Evolutionary conservation across 2,113 vertebrate genomes (phyloP), one percentile per base, ranked within the genome.

Genomic region (Tiliqua scincoides): DNA sequence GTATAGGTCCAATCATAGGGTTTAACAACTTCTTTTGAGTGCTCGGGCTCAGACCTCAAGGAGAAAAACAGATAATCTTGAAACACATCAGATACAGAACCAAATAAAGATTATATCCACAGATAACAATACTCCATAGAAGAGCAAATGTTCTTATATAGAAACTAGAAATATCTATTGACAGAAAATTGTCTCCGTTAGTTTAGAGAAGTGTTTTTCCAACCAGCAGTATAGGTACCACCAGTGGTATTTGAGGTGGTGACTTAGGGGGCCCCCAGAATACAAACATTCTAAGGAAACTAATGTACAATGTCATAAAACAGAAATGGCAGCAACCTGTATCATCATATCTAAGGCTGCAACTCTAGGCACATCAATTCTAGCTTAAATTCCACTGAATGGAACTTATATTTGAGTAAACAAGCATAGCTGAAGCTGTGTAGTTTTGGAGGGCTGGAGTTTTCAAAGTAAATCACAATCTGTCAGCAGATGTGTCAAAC

Each of bases 1-100:
- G 98, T 99, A 88, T 98, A 99, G 1, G 99, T 99, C 99, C 99
- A 99, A 84, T 99, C 99, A 9, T 99, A 99, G 0, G 97, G 98
- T 85, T 97, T 98, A 82, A 98, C 93, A 82, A 99, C 96, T 75
- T 99, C 99, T 93, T 98, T 98, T 67, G 97, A 97, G 94, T 98
- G 98, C 61, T 99, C 99, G 6, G 98, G 97, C 48, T 99, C 98
- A 2, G 97, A 96, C 95, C 98, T 99, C 83, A 80, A 95, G 89
- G 59, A 94, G 25, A 59, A 87, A 93, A 92, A 88, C 70, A 62
- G 92, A 86, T 65, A 88, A 3, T 4, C 88, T 73, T 88, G 14
- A 32, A 75, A 40, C 14, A 75, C 79, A 23, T 80, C 4, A 73
- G n/a, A 27, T 35, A 25, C 67, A 72, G 21, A 62, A 73, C 4